Evolutionary conservation across 1,140 invertebrate genomes (phyloP), one percentile per base, ranked within the genome.

Genomic region (Microplitis demolitor): DNA sequence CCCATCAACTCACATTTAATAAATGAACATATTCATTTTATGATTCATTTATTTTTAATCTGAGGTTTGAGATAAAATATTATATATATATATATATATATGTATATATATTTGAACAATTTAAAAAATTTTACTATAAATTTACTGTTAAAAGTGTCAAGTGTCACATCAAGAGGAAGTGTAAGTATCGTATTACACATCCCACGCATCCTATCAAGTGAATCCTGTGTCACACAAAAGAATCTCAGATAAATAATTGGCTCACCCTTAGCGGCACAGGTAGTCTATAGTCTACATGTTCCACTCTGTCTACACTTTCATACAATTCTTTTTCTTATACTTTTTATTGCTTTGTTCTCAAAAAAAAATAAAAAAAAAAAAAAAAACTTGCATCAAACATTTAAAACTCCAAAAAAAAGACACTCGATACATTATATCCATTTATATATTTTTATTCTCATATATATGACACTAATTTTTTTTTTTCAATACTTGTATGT

Each of bases 191-290:
- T 69, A 77, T 87, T 87, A 78, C 83, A 45, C 66, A 69, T 85
- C 84, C 83, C 84, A 82, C 85, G 85, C 85, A 87, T 86, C 83
- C 82, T 86, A 84, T 85, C 85, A 86, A 87, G 83, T 87, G 83
- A 79, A 85, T 84, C 78, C 78, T 79, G 37, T 79, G 37, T 66
- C 5, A 8, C 34, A 71, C 75, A 85, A 87, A 86, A 84, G 77
- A 76, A 80, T 78, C 82, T 81, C 80, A 80, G 85, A 86, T 84
- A 85, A 85, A 87, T 87, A 87, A 87, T 87, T 87, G 85, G 84
- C 85, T 87, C 66, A 64, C 66, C 68, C 80, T 78, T 73, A 66
- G 78, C 76, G 72, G 77, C 75, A 82, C 84, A 86, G 84, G 84
- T 85, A 82, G 78, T 33, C 56, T 39, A 54, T 54, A 54, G 53